Percentiles rank a stretch among this genome's conserved stretches.
Conservation (phyloP, 2,888 invertebrate species). For the Deroplatys truncata region DNA sequence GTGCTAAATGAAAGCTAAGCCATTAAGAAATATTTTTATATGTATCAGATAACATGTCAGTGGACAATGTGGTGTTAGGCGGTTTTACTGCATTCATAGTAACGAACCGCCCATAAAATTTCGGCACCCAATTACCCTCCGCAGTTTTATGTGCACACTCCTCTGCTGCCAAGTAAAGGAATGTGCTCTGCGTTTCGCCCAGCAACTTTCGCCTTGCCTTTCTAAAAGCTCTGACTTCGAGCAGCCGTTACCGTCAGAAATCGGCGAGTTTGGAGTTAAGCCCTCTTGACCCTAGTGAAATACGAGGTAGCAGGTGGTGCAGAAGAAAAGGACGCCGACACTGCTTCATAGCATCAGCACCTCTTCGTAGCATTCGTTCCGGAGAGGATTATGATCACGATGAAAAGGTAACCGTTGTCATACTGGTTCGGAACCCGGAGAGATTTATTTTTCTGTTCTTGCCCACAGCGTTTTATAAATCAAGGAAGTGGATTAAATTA, state of each 20-base stretch:
- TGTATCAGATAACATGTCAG: too few relatives aligned
- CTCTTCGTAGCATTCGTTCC: neutral
- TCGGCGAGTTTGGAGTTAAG: neutral
- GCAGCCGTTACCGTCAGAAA: neutral
- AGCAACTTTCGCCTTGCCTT: neutral
- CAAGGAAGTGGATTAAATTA: neutral
- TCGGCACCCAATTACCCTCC: too few relatives aligned
- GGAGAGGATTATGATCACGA: neutral
- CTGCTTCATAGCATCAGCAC: neutral
- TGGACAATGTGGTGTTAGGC: too few relatives aligned
- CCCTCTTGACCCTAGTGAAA: neutral
- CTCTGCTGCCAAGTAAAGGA: neutral
- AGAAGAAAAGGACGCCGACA: neutral
- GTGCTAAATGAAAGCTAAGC: too few relatives aligned
- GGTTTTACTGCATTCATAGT: too few relatives aligned
- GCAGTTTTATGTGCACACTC: too few relatives aligned
- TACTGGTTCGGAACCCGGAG: neutral
- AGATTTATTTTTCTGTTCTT: neutral
- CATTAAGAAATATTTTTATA: too few relatives aligned
- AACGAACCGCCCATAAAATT: too few relatives aligned
- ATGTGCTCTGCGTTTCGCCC: neutral
- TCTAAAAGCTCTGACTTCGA: neutral
- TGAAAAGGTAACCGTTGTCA: neutral
- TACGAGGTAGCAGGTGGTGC: neutral
- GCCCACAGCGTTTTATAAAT: neutral